These are phyloP conservation scores for Gastrophryne carolinensis DNA, from an alignment of 2,797 vertebrate genomes.

Conservation along the genomic window DNA sequence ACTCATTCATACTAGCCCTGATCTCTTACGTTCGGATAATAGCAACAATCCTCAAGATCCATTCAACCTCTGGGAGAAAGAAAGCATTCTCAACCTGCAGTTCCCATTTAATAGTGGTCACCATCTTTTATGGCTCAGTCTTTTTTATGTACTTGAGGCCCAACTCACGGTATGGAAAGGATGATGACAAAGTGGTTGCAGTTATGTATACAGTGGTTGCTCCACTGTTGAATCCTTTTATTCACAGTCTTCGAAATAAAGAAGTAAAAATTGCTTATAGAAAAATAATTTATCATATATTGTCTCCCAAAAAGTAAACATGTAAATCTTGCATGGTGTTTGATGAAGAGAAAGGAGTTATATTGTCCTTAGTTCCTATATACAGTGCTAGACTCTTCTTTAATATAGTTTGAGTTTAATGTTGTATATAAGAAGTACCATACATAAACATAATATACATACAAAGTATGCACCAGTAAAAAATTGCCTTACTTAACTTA, in stretches of 20 bases:
- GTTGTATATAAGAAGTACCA: too few relatives aligned
- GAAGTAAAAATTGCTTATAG: too few relatives aligned
- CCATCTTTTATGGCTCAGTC: slow-evolving; percentile 48
- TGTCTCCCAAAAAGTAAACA: too few relatives aligned
- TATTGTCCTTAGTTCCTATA: too few relatives aligned
- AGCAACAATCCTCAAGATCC: slow-evolving; percentile 40
- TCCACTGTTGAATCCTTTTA: slow-evolving; percentile 52
- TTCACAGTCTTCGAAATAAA: slow-evolving; percentile 51
- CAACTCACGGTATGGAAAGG: background rate
- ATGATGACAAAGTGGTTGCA: slow-evolving; percentile 42
- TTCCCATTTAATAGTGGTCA: slow-evolving; percentile 53
- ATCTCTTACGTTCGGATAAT: slow-evolving; percentile 53
- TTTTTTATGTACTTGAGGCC: slow-evolving; percentile 46
- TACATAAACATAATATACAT: too few relatives aligned
- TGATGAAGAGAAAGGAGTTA: too few relatives aligned
- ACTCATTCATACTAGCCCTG: slow-evolving; percentile 28
- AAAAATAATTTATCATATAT: too few relatives aligned
- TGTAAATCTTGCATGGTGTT: too few relatives aligned
- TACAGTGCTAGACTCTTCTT: too few relatives aligned
- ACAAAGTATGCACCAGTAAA: too few relatives aligned
- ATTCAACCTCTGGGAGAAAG: slow-evolving; percentile 12
- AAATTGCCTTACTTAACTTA: too few relatives aligned
- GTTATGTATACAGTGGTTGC: slow-evolving; percentile 54
- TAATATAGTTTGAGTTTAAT: too few relatives aligned
- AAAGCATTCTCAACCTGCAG: slow-evolving; percentile 57